These are phyloP conservation scores for Rotaria sp. DNA, from an alignment of 2,888 invertebrate species.

Conservation along the genomic window DNA sequence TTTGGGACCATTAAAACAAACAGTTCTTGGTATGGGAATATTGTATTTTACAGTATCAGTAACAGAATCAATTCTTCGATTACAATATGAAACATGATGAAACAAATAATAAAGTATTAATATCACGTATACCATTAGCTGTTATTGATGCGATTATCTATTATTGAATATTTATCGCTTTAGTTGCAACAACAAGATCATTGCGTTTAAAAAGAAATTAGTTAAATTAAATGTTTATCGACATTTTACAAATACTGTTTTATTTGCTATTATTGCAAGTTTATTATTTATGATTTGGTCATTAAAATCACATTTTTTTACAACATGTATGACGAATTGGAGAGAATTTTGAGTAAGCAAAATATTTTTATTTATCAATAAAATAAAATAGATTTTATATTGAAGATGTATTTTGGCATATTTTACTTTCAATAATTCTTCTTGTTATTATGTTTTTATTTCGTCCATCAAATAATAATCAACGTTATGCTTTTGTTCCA, in stretches of 20 bases:
- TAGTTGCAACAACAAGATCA: slow-evolving; percentile 81
- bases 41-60: slow-evolving; percentile 75
- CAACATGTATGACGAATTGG: slow-evolving; percentile 56
- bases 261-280: slow-evolving; percentile 80
- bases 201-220: slow-evolving; percentile 77
- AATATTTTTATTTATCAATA: background rate
- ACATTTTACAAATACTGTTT: slow-evolving; percentile 85
- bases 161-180: slow-evolving; percentile 74
- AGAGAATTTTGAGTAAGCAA: slow-evolving; percentile 22
- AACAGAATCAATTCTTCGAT: slow-evolving; percentile 76
- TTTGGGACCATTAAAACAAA: slow-evolving; percentile 76
- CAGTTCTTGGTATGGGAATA: slow-evolving; percentile 74
- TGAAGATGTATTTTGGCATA: slow-evolving; percentile 89
- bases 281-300: slow-evolving; percentile 87
- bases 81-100: slow-evolving; percentile 59
- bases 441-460: slow-evolving; percentile 86
- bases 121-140: slow-evolving; percentile 77
- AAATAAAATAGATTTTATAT: slow-evolving; percentile 64
- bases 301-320: slow-evolving; percentile 69
- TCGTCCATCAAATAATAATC: slow-evolving; percentile 90
- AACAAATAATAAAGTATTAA: slow-evolving; percentile 62
- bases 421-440: slow-evolving; percentile 77
- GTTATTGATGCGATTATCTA: slow-evolving; percentile 70
- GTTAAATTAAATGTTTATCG: slow-evolving; percentile 80
- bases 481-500: slow-evolving; percentile 80